Percentiles rank a stretch among this genome's conserved stretches.
phyloP scores from a whole-genome alignment of 2,797 vertebrate species.

The Phylloscopus collybita region DNA sequence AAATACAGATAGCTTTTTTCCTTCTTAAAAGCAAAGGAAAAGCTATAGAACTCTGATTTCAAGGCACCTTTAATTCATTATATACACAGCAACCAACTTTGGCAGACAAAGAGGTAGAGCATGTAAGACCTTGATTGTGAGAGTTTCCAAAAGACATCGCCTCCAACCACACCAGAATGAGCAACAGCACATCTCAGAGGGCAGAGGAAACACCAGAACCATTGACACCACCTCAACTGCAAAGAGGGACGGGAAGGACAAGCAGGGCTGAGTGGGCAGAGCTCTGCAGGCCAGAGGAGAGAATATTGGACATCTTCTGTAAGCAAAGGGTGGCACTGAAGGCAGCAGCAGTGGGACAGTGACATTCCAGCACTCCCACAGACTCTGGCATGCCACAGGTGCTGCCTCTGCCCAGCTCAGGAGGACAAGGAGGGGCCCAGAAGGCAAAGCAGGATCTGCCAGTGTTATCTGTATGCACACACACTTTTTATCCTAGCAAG shows the following conservation, averaged over 20 bases:
- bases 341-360: not conserved
- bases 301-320: not conserved
- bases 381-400: not conserved
- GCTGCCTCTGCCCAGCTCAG: not conserved
- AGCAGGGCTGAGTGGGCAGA: not conserved
- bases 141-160: not conserved
- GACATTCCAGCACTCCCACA: not conserved
- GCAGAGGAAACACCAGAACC: not conserved
- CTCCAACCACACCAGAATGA: not conserved
- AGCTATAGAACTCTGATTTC: not conserved
- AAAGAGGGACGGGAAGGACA: fast-evolving
- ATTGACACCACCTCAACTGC: not conserved
- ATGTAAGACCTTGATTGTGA: not conserved
- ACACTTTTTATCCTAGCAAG: not conserved
- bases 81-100: slow-evolving; percentile 3
- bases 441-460: not conserved
- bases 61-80: slow-evolving; percentile 53
- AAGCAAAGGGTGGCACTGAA: not conserved
- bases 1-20: not conserved
- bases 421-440: not conserved
- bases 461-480: fast-evolving
- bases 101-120: not conserved
- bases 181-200: not conserved
- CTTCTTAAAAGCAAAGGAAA: slow-evolving; percentile 9
- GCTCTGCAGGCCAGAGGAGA: not conserved